Conservation (phyloP, 2,113 vertebrate genomes). For the Bubalus kerabau region DNA sequence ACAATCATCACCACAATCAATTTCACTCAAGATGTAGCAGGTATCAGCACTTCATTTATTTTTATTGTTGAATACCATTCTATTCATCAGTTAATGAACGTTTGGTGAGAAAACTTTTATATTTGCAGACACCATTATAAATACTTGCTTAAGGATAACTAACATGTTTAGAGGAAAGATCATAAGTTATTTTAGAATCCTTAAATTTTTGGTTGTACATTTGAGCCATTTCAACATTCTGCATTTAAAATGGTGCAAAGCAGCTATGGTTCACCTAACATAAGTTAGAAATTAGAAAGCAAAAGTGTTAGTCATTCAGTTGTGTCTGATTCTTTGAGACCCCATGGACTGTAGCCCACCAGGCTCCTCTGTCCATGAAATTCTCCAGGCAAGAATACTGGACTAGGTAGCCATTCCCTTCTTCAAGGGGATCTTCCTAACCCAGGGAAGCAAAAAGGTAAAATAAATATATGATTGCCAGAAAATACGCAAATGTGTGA, state of each 20-base stretch:
- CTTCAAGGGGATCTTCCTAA: background rate
- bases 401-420: background rate
- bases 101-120: background rate
- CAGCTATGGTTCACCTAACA: background rate
- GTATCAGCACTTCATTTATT: background rate
- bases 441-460: background rate
- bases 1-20: background rate
- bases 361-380: background rate
- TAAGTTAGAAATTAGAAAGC: background rate
- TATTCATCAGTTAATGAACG: too few species aligned
- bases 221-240: background rate
- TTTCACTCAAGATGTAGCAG: background rate
- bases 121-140: background rate
- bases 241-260: background rate
- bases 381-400: background rate
- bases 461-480: background rate
- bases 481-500: background rate
- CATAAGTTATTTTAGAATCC: background rate
- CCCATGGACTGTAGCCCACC: background rate
- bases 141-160: background rate
- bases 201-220: background rate
- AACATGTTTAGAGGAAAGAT: background rate
- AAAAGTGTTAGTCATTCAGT: background rate
- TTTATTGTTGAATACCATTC: background rate
- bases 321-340: background rate